phyloP scores from a whole-genome alignment of 2,888 invertebrate genomes.

The Limnephilus auricula region DNA sequence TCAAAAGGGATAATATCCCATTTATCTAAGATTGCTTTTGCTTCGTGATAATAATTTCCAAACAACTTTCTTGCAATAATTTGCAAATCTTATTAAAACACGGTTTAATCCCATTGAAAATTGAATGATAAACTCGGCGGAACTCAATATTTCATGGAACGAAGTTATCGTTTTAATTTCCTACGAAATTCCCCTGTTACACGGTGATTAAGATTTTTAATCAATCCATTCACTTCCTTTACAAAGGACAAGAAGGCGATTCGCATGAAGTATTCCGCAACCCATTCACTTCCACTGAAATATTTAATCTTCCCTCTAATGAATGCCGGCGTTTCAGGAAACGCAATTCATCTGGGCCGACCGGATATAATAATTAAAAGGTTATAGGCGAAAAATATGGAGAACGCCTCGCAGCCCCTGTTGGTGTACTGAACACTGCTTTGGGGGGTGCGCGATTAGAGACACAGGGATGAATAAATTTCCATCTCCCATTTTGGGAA shows the following conservation, averaged over 20 bases:
- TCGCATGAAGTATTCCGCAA: conserved; percentile 46
- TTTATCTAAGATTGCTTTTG: neutral
- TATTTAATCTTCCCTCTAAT: conserved; percentile 59
- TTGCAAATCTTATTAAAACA: conserved; percentile 33
- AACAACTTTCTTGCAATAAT: conserved; percentile 13
- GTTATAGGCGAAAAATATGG: conserved; percentile 65
- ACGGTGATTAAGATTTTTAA: conserved; percentile 58
- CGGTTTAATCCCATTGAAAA: conserved; percentile 12
- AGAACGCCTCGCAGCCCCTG: conserved; percentile 27
- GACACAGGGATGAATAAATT: conserved; percentile 63
- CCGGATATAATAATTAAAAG: conserved; percentile 65
- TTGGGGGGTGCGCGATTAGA: conserved; percentile 59
- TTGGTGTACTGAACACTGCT: neutral
- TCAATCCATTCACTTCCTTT: conserved; percentile 52
- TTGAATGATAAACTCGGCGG: conserved; percentile 48
- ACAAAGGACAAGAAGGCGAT: conserved; percentile 45
- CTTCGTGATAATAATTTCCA: neutral
- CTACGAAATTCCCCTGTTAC: conserved; percentile 30
- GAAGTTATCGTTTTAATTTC: conserved; percentile 55
- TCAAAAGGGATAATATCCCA: neutral
- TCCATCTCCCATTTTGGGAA: conserved; percentile 11
- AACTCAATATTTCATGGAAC: conserved; percentile 41
- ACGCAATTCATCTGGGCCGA: conserved; percentile 54
- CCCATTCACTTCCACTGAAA: conserved; percentile 50
- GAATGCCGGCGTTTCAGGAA: conserved; percentile 57